Evolutionary conservation across 2,888 invertebrate genomes (phyloP).

Genomic region (Archaeoteleia sp.): DNA sequence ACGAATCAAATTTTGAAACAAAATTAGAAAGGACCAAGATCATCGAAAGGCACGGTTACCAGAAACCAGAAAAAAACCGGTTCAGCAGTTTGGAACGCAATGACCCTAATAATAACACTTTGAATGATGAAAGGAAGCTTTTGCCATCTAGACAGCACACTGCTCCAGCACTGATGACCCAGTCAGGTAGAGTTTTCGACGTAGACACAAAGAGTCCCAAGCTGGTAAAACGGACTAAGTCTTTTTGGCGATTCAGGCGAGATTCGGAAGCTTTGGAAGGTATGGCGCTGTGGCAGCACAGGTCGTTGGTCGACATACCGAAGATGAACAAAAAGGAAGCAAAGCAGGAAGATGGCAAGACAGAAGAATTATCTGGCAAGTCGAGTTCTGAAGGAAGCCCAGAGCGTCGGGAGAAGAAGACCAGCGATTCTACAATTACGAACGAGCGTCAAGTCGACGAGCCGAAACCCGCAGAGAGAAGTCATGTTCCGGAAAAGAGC

Average conservation of each 20-base stretch:
- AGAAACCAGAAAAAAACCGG: conserved; percentile 41
- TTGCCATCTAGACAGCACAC: conserved; percentile 76
- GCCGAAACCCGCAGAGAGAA: conserved; percentile 71
- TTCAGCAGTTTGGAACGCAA: conserved; percentile 59
- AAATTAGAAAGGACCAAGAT: conserved; percentile 70
- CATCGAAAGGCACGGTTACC: conserved; percentile 62
- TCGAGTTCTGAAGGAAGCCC: conserved; percentile 58
- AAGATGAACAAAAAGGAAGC: conserved; percentile 77
- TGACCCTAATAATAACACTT: conserved; percentile 69
- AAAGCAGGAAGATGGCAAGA: conserved; percentile 73
- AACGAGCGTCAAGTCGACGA: conserved; percentile 64
- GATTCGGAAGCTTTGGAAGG: conserved; percentile 87
- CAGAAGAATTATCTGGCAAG: conserved; percentile 58
- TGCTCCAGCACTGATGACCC: conserved; percentile 62
- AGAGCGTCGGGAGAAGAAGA: conserved; percentile 60
- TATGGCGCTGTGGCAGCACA: conserved; percentile 91
- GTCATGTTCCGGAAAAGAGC: conserved; percentile 67
- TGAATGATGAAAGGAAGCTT: conserved; percentile 74
- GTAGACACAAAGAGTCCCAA: conserved; percentile 76
- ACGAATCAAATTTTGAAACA: conserved; percentile 73
- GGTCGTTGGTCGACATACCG: conserved; percentile 86
- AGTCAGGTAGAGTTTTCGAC: conserved; percentile 72
- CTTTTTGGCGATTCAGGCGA: conserved; percentile 89
- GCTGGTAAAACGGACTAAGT: conserved; percentile 86
- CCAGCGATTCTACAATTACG: conserved; percentile 68